These are phyloP conservation scores for Cephalopholis sonnerati DNA, from an alignment of 2,113 vertebrate species.

Conservation along the genomic window DNA sequence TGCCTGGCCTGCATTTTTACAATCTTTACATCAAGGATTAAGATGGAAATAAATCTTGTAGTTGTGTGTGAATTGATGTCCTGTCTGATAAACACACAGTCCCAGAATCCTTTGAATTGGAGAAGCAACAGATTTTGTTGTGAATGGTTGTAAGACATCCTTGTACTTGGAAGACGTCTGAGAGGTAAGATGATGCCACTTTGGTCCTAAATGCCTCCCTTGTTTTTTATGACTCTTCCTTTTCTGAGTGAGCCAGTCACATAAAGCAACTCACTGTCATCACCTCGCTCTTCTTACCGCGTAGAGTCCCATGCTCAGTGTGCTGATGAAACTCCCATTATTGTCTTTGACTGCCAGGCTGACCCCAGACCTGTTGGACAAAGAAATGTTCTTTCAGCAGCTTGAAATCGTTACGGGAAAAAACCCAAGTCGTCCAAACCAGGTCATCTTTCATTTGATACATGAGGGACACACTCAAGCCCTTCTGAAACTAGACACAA, in stretches of 20 bases:
- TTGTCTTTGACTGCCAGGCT: slow-evolving; percentile 77
- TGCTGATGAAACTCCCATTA: slow-evolving; percentile 82
- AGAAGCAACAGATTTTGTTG: no score
- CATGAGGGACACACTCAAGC: slow-evolving; percentile 5
- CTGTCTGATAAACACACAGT: no score
- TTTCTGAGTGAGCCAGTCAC: not conserved
- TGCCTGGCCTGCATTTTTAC: no score
- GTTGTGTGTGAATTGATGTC: no score
- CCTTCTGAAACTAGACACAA: slow-evolving; percentile 1
- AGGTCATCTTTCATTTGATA: slow-evolving; percentile 55
- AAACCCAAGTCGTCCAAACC: slow-evolving; percentile 14
- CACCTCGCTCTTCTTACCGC: slow-evolving; percentile 55
- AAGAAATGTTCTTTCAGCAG: not conserved
- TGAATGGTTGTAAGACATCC: no score
- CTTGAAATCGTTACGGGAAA: not conserved
- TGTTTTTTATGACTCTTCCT: no score
- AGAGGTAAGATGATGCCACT: no score
- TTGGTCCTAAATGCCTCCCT: no score
- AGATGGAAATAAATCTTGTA: no score
- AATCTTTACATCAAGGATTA: no score
- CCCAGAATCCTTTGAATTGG: no score
- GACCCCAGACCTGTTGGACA: slow-evolving; percentile 70
- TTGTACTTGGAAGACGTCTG: no score
- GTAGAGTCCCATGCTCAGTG: slow-evolving; percentile 78
- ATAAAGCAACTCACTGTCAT: not conserved